phyloP scores from a whole-genome alignment of 2,888 invertebrate genomes.

The Yponomeuta sedellus region DNA sequence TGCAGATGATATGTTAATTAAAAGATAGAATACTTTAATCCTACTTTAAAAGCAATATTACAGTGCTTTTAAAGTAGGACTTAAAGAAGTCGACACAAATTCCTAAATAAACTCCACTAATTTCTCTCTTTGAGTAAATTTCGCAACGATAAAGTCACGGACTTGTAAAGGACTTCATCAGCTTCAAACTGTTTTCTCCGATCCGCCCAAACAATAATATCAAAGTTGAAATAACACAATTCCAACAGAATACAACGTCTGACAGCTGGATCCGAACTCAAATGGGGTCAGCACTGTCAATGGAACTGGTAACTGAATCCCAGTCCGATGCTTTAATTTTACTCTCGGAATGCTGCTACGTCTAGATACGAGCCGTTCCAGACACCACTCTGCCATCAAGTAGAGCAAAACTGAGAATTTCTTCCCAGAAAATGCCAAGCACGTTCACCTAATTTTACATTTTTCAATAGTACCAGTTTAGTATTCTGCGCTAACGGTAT shows the following conservation, averaged over 20 bases:
- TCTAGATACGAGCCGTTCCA: not conserved
- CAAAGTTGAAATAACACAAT: not conserved
- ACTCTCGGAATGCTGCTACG: conserved; percentile 29
- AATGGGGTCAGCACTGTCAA: conserved; percentile 38
- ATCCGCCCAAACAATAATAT: not conserved
- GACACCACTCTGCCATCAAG: not conserved
- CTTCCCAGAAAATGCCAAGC: not conserved
- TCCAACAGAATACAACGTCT: conserved; percentile 7
- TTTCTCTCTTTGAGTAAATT: too few relatives aligned
- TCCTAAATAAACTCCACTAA: too few relatives aligned
- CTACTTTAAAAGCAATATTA: too few relatives aligned
- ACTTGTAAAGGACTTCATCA: not conserved
- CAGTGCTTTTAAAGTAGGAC: too few relatives aligned
- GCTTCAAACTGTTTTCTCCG: not conserved
- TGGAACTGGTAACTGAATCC: conserved; percentile 31
- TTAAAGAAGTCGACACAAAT: too few relatives aligned
- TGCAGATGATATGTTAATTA: too few relatives aligned
- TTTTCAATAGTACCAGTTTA: conserved; percentile 11
- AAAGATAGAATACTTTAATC: too few relatives aligned
- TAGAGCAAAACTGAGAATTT: not conserved
- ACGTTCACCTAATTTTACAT: conserved; percentile 4
- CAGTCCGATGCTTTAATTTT: conserved; percentile 41
- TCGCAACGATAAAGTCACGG: too few relatives aligned
- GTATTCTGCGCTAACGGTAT: conserved; percentile 5
- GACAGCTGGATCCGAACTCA: conserved; percentile 11